Conservation (phyloP, 2,113 vertebrate genomes). For the Axis porcinus region DNA sequence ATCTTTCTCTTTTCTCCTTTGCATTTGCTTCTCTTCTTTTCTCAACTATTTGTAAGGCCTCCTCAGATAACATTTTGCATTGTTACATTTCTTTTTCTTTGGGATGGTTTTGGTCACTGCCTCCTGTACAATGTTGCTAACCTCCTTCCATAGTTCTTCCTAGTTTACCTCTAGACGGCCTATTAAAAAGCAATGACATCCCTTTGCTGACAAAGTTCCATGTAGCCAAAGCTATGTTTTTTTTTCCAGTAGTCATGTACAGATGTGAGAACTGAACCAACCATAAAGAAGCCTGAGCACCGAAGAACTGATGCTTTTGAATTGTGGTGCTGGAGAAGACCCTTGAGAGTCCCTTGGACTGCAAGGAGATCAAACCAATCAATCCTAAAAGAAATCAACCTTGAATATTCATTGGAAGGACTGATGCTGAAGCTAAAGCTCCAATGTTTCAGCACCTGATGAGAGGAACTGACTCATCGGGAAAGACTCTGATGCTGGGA, state of each 20-base stretch:
- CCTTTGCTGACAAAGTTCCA: background rate
- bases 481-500: background rate
- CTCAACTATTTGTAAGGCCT: background rate
- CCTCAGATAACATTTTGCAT: background rate
- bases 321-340: background rate
- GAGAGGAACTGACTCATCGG: background rate
- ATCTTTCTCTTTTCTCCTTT: background rate
- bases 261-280: background rate
- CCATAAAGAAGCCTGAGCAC: background rate
- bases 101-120: background rate
- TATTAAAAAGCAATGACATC: background rate
- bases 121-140: background rate
- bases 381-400: background rate
- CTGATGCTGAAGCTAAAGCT: background rate
- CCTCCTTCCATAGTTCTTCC: background rate
- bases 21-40: background rate
- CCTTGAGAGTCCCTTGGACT: background rate
- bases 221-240: background rate
- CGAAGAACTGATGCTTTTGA: background rate
- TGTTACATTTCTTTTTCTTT: background rate
- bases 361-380: background rate
- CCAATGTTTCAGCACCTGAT: background rate
- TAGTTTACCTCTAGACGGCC: background rate
- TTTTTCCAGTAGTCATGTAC: background rate
- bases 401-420: background rate